These are phyloP conservation scores for Poeciliopsis infans DNA, from an alignment of 2,797 vertebrate genomes.

Conservation along the genomic window DNA sequence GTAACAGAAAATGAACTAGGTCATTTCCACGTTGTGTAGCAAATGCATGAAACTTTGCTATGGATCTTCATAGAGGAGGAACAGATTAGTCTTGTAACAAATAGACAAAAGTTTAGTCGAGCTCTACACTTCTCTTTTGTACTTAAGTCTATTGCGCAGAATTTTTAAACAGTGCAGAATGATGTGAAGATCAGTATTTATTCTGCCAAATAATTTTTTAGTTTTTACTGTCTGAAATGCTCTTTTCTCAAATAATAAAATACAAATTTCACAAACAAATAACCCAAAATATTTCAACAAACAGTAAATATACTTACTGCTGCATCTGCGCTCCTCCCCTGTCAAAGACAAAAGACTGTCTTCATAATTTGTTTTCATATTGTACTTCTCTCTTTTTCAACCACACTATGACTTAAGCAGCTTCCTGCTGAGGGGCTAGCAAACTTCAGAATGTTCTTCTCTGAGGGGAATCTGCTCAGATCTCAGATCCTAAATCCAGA, in stretches of 20 bases:
- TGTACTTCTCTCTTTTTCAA: not conserved
- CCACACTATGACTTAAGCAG: not conserved
- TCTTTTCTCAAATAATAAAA: not conserved
- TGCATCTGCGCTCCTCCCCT: slow-evolving; percentile 56
- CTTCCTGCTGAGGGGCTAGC: not conserved
- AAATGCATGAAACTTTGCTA: not conserved
- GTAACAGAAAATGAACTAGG: not conserved
- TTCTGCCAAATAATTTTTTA: not conserved
- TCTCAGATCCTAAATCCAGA: not conserved
- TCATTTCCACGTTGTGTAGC: not conserved
- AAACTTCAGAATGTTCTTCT: not conserved
- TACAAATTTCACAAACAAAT: not conserved
- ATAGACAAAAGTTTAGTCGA: not conserved
- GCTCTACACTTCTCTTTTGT: too few species aligned
- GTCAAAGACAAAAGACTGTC: slow-evolving; percentile 28
- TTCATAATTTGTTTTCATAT: slow-evolving; percentile 5
- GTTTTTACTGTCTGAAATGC: not conserved
- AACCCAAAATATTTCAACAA: not conserved
- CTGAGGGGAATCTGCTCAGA: not conserved
- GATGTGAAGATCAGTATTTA: not conserved
- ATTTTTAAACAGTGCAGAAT: not conserved
- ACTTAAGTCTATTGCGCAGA: not conserved
- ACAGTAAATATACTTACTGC: slow-evolving; percentile 52
- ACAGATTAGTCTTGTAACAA: not conserved
- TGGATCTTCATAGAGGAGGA: not conserved